These are phyloP conservation scores for Drosophila fuyamai DNA, from an alignment of 1,140 invertebrate species.

Conservation along the genomic window DNA sequence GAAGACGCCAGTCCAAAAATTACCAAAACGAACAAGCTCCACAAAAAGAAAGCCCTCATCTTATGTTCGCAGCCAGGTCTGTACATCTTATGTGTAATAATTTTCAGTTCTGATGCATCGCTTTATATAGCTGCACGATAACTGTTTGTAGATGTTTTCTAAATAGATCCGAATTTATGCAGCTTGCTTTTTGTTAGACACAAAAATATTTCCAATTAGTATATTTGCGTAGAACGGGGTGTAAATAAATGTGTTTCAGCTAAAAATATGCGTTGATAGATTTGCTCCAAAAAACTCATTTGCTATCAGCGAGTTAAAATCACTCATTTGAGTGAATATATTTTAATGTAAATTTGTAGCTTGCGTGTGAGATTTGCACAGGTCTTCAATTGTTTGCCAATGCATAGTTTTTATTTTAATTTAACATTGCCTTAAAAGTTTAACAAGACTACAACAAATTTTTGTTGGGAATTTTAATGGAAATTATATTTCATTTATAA, in stretches of 20 bases:
- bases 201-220: slow-evolving; percentile 10
- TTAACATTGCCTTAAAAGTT: neutral
- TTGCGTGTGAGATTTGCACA: slow-evolving; percentile 28
- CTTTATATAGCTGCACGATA: slow-evolving; percentile 6
- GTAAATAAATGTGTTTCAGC: neutral
- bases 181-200: slow-evolving; percentile 18
- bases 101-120: neutral
- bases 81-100: neutral
- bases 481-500: too few relatives aligned
- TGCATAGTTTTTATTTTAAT: slow-evolving; percentile 5
- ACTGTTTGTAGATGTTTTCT: slow-evolving; percentile 3
- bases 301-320: neutral
- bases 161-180: slow-evolving; percentile 9
- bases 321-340: slow-evolving; percentile 11
- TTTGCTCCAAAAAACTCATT: neutral
- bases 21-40: neutral
- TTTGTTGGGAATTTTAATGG: too few relatives aligned
- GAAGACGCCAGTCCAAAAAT: too few relatives aligned
- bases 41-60: slow-evolving; percentile 2
- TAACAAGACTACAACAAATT: too few relatives aligned
- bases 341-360: neutral
- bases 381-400: slow-evolving; percentile 17
- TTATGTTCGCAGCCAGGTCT: neutral
- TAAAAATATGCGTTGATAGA: neutral
- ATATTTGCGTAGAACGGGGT: neutral